phyloP scores from a whole-genome alignment of 2,797 vertebrate species.

The Harpagifer antarcticus region DNA sequence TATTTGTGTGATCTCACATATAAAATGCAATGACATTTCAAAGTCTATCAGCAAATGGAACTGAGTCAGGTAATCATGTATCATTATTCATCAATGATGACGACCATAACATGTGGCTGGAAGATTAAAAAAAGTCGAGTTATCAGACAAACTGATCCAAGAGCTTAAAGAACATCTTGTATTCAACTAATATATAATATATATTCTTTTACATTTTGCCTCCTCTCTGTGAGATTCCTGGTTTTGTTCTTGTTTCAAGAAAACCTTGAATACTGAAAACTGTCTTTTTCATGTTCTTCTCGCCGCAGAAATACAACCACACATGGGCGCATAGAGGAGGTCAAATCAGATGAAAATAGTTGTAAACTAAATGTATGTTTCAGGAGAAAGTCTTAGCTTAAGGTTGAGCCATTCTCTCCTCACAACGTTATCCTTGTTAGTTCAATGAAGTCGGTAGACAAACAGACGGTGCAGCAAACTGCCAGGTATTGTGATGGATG shows the following conservation, averaged over 20 bases:
- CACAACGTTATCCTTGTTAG: constrained; percentile 10
- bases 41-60: too few relatives aligned
- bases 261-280: neutral
- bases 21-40: neutral
- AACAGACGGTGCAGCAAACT: constrained; percentile 32
- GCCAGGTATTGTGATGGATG: constrained; percentile 37
- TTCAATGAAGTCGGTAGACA: constrained; percentile 44
- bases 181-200: too few relatives aligned
- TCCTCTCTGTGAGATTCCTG: neutral
- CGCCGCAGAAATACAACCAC: neutral
- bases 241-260: neutral
- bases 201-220: neutral
- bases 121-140: too few relatives aligned
- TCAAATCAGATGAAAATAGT: neutral
- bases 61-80: too few relatives aligned
- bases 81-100: too few relatives aligned
- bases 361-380: constrained; percentile 11
- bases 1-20: neutral
- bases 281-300: neutral
- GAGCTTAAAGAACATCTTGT: neutral
- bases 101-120: too few relatives aligned
- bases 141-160: too few relatives aligned
- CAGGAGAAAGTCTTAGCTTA: constrained; percentile 7
- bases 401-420: constrained; percentile 34
- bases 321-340: neutral